Evolutionary conservation across 2,113 vertebrate genomes (phyloP).

Genomic region (Bettongia penicillata): DNA sequence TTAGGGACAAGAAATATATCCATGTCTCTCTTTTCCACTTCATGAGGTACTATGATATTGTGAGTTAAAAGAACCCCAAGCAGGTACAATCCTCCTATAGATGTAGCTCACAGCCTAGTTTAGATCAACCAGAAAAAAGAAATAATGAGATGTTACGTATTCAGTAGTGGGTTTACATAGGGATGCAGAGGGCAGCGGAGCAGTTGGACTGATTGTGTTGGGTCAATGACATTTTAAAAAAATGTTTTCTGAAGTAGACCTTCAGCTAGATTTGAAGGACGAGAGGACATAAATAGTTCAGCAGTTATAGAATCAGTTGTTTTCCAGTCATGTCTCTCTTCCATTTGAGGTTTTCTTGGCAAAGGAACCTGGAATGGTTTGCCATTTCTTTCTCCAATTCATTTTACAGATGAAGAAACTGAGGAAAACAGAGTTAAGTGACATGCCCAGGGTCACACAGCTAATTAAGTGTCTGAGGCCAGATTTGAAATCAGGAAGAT

Average conservation of each 20-base stretch:
- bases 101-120: not conserved
- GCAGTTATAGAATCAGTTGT: too few relatives aligned
- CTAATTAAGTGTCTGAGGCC: not conserved
- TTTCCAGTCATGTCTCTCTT: not conserved
- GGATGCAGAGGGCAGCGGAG: not conserved
- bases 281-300: not conserved
- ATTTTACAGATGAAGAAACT: not conserved
- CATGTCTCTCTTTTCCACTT: not conserved
- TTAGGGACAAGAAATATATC: not conserved
- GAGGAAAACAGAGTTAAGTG: not conserved
- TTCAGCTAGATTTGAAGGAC: not conserved
- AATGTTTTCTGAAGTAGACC: not conserved
- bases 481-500: not conserved
- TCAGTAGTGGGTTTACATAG: too few relatives aligned
- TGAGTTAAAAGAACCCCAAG: not conserved
- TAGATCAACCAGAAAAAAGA: not conserved
- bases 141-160: not conserved
- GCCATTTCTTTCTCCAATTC: not conserved
- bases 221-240: not conserved
- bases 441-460: not conserved
- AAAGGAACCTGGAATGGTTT: not conserved
- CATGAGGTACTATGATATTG: too few relatives aligned
- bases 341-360: not conserved
- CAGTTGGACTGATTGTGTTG: not conserved
- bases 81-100: not conserved